Percentiles rank a stretch among this genome's conserved stretches.
Evolutionary conservation across 2,888 invertebrate species (phyloP).

Genomic region (Alentia gelatinosa): DNA sequence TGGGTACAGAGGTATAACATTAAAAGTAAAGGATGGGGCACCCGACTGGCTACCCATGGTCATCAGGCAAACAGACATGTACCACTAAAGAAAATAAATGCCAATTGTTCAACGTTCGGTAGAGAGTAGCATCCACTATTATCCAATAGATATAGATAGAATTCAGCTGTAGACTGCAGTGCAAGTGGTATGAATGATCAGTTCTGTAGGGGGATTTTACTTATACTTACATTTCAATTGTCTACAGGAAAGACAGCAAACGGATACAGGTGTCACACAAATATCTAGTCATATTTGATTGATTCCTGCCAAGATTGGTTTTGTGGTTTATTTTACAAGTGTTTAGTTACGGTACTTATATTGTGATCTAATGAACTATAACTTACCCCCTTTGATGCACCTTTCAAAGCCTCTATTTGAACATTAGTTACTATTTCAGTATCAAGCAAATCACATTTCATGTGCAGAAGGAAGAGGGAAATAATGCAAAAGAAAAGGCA

Average conservation of each 20-base stretch:
- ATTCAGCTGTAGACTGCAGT: not conserved
- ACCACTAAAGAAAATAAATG: too few relatives aligned
- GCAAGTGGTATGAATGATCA: not conserved
- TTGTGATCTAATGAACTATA: too few relatives aligned
- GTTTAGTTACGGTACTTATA: too few relatives aligned
- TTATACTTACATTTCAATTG: not conserved
- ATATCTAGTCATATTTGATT: too few relatives aligned
- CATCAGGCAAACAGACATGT: not conserved
- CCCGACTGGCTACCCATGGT: too few relatives aligned
- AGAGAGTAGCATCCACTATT: too few relatives aligned
- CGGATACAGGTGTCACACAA: too few relatives aligned
- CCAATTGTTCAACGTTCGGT: too few relatives aligned
- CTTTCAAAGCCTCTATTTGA: not conserved
- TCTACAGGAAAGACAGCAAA: not conserved
- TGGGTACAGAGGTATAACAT: slow-evolving; percentile 24
- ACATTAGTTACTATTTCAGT: not conserved
- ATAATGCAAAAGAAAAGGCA: not conserved
- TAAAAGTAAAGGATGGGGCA: not conserved
- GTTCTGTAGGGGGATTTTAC: not conserved
- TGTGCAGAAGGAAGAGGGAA: not conserved
- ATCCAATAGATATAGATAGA: not conserved
- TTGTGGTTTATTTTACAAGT: too few relatives aligned
- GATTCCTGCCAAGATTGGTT: too few relatives aligned
- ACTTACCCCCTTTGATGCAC: not conserved
- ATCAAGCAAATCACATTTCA: slow-evolving; percentile 2